Percentiles rank a stretch among this genome's conserved stretches.
Conservation (phyloP, 2,888 invertebrate genomes). For the Drosophila melanocephala region DNA sequence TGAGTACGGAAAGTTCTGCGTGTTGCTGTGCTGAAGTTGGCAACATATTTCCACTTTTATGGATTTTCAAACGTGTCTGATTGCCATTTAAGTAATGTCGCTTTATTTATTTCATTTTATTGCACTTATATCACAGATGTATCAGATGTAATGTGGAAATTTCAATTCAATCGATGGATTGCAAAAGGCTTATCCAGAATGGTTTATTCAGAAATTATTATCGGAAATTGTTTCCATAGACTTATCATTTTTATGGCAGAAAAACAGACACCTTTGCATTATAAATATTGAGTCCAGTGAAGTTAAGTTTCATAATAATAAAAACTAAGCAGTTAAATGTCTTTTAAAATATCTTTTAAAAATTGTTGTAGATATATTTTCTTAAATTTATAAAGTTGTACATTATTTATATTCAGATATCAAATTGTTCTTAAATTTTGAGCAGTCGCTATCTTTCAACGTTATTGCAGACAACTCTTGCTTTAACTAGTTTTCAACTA, state of each 20-base stretch:
- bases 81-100: slow-evolving; percentile 69
- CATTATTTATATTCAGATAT: neutral
- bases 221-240: no score
- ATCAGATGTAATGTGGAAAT: slow-evolving; percentile 28
- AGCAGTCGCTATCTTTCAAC: neutral
- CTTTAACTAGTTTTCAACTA: neutral
- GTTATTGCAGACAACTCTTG: neutral
- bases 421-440: neutral
- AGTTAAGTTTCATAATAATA: neutral
- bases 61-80: slow-evolving; percentile 77
- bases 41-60: slow-evolving; percentile 77
- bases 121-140: slow-evolving; percentile 56
- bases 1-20: slow-evolving; percentile 25
- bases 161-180: slow-evolving; percentile 44
- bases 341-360: neutral
- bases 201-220: neutral
- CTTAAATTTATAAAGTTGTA: neutral
- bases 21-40: slow-evolving; percentile 47
- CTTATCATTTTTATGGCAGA: neutral
- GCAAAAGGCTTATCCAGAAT: neutral
- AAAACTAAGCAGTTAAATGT: neutral
- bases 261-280: neutral
- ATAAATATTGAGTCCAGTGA: neutral
- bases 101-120: slow-evolving; percentile 64
- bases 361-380: neutral